Evolutionary conservation across 2,113 vertebrate species (phyloP), one percentile per base, ranked within the genome.

Genomic region (Aviceda subcristata): DNA sequence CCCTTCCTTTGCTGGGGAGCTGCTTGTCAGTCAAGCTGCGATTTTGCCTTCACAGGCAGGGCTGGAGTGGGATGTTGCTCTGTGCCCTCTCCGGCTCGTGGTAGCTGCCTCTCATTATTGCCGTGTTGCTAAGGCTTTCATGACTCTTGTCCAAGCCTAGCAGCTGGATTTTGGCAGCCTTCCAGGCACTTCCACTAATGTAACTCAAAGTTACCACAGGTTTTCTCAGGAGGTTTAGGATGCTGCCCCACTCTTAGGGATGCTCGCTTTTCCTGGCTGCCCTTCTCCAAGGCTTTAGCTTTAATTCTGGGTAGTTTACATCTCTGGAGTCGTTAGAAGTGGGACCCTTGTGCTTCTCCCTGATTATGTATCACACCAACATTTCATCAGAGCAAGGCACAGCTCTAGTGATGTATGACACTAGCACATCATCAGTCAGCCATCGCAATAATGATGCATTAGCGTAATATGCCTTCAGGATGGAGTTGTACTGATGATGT

Each of bases 371-470:
- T 93, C 96, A 91, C 87, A 51, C 67, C 92, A 97, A 38, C 97
- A 88, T 95, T 94, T 94, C 96, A 94, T 95, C 91, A 90, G 82
- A 90, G 87, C 56, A 43, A 64, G 80, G 60, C 11, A 0, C 82
- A 85, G 96, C 87, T 86, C 79, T 88, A 78, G 92, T 97, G 97
- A 97, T 97, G 78, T 96, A 97, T 97, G 94, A 77, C 94, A 96
- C 17, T 2, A 69, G 74, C 15, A 7, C 69, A 92, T 84, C 97
- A 97, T 97, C 96, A 94, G 82, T 97, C 97, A 98, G 96, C 95
- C 86, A 38, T 91, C 50, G 27, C 96, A 96, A 95, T 98, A 97
- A 97, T 96, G 96, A 97, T 96, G 89, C 96, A 97, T 98, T 98
- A 97, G 89, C 5, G 85, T 96, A 97, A 97, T 97, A 97, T 97